phyloP scores from a whole-genome alignment of 2,113 vertebrate genomes.

The Calcarius ornatus region DNA sequence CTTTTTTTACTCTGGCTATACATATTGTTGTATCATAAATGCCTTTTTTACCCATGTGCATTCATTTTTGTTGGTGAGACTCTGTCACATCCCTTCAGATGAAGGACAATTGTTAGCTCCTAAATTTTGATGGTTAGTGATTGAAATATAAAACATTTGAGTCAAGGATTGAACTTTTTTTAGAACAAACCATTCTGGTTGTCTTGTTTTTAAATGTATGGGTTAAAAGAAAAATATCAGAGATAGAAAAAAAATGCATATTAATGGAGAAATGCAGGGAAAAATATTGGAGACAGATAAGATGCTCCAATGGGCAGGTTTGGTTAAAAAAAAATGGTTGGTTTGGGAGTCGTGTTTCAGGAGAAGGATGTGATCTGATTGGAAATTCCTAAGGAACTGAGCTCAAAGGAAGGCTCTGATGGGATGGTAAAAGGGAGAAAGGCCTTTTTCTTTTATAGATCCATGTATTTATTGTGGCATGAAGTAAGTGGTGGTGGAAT shows the following conservation, averaged over 20 bases:
- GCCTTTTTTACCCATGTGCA: not conserved
- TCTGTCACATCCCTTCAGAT: not conserved
- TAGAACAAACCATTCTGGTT: not conserved
- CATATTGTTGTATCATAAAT: not conserved
- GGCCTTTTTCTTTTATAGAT: not conserved
- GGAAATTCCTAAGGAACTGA: not conserved
- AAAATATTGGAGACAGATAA: not conserved
- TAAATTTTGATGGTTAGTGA: not conserved
- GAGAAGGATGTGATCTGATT: not conserved
- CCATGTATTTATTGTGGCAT: not conserved
- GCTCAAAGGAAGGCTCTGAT: not conserved
- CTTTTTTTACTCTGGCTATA: not conserved
- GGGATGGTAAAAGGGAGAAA: not conserved
- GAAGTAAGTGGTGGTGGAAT: not conserved
- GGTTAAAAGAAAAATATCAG: not conserved
- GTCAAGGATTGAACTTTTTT: not conserved
- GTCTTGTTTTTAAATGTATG: not conserved
- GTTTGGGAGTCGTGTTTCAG: not conserved
- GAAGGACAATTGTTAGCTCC: not conserved
- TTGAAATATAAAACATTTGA: not conserved
- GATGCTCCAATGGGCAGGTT: not conserved
- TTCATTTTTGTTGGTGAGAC: not conserved
- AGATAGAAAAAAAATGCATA: not conserved
- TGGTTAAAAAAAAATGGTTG: not conserved
- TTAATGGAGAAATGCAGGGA: not conserved